These are phyloP conservation scores for Epicampocera succincta DNA, from an alignment of 2,888 invertebrate genomes.

Conservation along the genomic window DNA sequence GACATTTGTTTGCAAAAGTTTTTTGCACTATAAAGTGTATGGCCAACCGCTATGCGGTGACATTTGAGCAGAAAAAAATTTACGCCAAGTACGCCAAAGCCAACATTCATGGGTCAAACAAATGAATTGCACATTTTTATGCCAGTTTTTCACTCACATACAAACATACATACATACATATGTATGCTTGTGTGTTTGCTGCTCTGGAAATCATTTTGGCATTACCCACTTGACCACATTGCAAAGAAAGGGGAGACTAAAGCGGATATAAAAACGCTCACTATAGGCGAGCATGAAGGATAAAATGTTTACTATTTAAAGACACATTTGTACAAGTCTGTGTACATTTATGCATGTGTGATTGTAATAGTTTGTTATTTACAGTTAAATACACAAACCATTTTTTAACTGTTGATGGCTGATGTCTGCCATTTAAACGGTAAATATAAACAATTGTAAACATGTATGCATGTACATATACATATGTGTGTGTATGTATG, in stretches of 20 bases:
- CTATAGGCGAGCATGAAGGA: not conserved
- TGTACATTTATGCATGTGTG: not conserved
- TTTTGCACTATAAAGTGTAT: slow-evolving; percentile 67
- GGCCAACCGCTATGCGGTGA: slow-evolving; percentile 69
- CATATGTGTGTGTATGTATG: too few relatives aligned
- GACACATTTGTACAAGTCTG: not conserved
- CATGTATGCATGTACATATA: slow-evolving; percentile 5
- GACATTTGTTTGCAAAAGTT: slow-evolving; percentile 3
- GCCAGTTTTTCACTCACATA: slow-evolving; percentile 16
- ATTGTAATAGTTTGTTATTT: slow-evolving; percentile 48
- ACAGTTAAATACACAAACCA: slow-evolving; percentile 54
- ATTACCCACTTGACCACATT: slow-evolving; percentile 69
- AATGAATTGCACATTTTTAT: slow-evolving; percentile 62
- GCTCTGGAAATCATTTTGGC: slow-evolving; percentile 64
- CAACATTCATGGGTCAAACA: slow-evolving; percentile 69
- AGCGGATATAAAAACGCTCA: slow-evolving; percentile 31
- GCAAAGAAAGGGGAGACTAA: slow-evolving; percentile 17
- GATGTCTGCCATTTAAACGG: slow-evolving; percentile 67
- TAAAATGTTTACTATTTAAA: slow-evolving; percentile 58
- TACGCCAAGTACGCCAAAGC: slow-evolving; percentile 65
- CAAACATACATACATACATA: too few relatives aligned
- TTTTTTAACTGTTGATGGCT: slow-evolving; percentile 68
- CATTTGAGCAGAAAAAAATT: slow-evolving; percentile 58
- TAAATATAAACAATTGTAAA: slow-evolving; percentile 57
- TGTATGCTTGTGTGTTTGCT: not conserved